Evolutionary conservation across 2,888 invertebrate genomes (phyloP), one percentile per base, ranked within the genome.

Genomic region (Epirrhoe alternata): DNA sequence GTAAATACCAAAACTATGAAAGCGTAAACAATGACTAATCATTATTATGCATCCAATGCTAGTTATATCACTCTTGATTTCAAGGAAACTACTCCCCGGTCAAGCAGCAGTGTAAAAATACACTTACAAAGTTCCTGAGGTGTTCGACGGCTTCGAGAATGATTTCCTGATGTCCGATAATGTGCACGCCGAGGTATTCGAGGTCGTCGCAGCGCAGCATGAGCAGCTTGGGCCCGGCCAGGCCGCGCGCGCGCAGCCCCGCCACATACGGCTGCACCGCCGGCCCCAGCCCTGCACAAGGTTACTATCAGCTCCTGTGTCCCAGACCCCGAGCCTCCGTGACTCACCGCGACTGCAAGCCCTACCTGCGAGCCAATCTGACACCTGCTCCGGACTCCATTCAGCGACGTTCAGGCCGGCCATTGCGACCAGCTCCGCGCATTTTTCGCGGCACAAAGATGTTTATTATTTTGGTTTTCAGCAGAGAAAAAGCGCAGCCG

Each of bases 161-260:
- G 61, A 98, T 95, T 86, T 98, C 98, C 87, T 99, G 98, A 86
- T 99, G 98, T 8, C 99, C 99, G 70, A 99, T 95, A 83, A 97
- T 96, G 69, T 94, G 93, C 81, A 99, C 96, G 24, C 98, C 97
- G 61, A 99, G 94, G 84, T 97, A 96, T 82, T 97, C 97, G 71
- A 99, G 94, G 89, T 98, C 98, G 84, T 98, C 97, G 57, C 97
- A 96, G 66, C 97, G 95, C 79, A 99, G 94, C 84, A 96, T 96
- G 74, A 98, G 94, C 82, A 99, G 94, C 79, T 96, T 96, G 76
- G 96, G 94, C 6, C 98, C 99, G 82, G 96, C 96, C 50, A 99
- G 95, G 69, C 96, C 95, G 81, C 97, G 96, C 84, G 96, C 96
- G 64, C 96, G 94, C 86, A 99, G 97, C 73, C 95, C 95, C 77